Percentiles rank a stretch among this genome's conserved stretches.
Evolutionary conservation across 2,113 vertebrate genomes (phyloP).

Genomic region (Tragelaphus buxtoni): DNA sequence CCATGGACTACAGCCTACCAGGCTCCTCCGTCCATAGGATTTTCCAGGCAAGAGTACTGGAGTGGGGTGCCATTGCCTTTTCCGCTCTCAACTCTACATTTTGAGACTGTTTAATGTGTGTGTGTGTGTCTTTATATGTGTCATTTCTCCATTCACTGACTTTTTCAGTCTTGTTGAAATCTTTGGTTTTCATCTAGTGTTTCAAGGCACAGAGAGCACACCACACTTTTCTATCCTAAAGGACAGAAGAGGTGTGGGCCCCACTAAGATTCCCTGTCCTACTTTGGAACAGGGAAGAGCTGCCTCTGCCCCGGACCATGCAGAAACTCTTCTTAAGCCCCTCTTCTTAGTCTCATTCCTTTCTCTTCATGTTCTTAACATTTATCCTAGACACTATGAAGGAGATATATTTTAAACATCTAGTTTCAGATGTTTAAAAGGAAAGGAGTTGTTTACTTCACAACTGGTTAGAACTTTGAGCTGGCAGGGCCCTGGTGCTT

Average conservation of each 20-base stretch:
- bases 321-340: neutral
- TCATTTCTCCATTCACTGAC: neutral
- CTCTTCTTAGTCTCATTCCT: neutral
- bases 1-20: too few species aligned
- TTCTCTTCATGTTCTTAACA: neutral
- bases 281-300: neutral
- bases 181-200: neutral
- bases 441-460: neutral
- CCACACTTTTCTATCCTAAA: neutral
- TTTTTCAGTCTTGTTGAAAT: neutral
- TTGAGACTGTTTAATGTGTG: neutral
- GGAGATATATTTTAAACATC: neutral
- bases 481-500: neutral
- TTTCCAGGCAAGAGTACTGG: too few species aligned
- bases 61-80: too few species aligned
- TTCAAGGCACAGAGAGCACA: neutral
- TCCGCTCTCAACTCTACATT: neutral
- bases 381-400: neutral
- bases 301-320: neutral
- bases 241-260: too few species aligned
- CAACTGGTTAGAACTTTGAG: neutral
- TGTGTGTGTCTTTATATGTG: neutral
- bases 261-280: neutral
- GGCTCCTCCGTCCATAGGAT: too few species aligned
- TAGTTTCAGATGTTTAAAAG: neutral